Conservation (phyloP, 2,113 vertebrate species). For the Pampusana beccarii region DNA sequence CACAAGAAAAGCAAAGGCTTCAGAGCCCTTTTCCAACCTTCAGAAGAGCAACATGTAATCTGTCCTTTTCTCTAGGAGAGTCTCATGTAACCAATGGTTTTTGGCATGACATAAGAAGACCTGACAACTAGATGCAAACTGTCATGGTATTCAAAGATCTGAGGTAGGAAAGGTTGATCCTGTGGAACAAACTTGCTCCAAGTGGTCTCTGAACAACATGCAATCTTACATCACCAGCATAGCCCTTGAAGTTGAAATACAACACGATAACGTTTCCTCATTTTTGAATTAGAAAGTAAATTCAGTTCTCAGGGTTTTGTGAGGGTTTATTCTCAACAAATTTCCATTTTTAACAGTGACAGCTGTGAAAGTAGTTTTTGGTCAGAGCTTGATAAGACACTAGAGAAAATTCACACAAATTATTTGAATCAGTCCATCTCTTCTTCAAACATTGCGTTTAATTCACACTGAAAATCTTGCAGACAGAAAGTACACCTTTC, state of each 20-base stretch:
- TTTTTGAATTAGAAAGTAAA: neutral
- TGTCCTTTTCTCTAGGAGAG: neutral
- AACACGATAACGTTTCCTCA: neutral
- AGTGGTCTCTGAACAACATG: neutral
- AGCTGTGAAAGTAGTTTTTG: neutral
- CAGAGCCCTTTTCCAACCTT: neutral
- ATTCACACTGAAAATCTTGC: neutral
- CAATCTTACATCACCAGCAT: neutral
- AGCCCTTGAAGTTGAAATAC: neutral
- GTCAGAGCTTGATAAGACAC: neutral
- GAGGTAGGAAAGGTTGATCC: neutral
- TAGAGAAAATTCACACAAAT: neutral
- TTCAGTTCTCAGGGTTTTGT: neutral
- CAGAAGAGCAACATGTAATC: neutral
- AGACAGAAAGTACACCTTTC: neutral
- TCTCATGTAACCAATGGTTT: neutral
- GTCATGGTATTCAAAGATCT: neutral
- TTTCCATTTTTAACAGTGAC: neutral
- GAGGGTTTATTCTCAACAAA: accelerated
- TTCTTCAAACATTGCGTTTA: neutral
- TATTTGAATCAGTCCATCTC: neutral
- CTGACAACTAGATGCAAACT: neutral
- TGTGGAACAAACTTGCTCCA: neutral
- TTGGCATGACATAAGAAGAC: neutral
- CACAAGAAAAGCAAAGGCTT: neutral